A percentile compares a stretch with the other conserved stretches of the same genome.
phyloP scores from a whole-genome alignment of 2,113 vertebrate species.

The Scalopus aquaticus region DNA sequence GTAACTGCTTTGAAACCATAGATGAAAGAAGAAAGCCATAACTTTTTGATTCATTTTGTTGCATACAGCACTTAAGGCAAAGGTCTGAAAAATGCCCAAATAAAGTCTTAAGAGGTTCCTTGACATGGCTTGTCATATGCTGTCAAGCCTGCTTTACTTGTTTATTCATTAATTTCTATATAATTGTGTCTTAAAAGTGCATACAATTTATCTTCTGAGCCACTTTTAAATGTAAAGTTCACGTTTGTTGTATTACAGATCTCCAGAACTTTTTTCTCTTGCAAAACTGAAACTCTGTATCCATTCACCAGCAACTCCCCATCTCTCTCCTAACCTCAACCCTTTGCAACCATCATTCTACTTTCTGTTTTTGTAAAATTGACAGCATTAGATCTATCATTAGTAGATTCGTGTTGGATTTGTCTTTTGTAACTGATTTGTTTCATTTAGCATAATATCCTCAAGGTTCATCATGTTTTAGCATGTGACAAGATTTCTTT shows the following conservation, averaged over 20 bases:
- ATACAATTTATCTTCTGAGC: not conserved
- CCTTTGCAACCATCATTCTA: not conserved
- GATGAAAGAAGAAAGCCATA: not conserved
- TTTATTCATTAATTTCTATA: not conserved
- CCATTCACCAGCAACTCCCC: not conserved
- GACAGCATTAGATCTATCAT: not conserved
- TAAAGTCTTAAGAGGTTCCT: not conserved
- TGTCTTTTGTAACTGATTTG: conserved; percentile 33
- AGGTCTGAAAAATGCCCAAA: not conserved
- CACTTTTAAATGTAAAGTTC: not conserved
- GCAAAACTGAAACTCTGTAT: not conserved
- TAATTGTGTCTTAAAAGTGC: not conserved
- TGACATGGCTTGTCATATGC: not conserved
- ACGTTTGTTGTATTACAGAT: not conserved
- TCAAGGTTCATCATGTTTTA: not conserved
- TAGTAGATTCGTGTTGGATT: not conserved
- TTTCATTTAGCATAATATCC: not conserved
- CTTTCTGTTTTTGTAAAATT: conserved; percentile 9
- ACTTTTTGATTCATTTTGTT: conserved; percentile 22
- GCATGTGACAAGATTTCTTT: not conserved
- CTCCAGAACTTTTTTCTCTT: not conserved
- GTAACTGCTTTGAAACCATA: not conserved
- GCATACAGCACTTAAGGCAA: not conserved
- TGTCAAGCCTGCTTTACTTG: not conserved
- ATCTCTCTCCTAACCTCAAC: not conserved